Evolutionary conservation across 2,888 invertebrate species (phyloP).

Genomic region (Drosophila cyrtoloma): DNA sequence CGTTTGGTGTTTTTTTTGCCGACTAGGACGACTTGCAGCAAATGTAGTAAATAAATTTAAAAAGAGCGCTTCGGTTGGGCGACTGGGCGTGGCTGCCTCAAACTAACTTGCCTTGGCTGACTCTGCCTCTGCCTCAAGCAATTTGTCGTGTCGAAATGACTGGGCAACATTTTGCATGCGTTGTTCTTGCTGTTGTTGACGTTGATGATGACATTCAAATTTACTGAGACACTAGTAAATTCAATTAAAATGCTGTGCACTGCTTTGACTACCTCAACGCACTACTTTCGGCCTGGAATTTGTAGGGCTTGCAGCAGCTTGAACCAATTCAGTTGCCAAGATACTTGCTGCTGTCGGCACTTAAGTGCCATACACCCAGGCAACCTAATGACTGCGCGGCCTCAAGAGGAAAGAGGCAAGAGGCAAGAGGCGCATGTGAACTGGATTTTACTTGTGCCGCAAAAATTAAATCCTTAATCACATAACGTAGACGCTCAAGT

Average conservation of each 20-base stretch:
- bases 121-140: conserved; percentile 44
- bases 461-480: conserved; percentile 79
- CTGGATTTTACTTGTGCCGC: conserved; percentile 38
- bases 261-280: conserved; percentile 34
- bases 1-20: conserved; percentile 44
- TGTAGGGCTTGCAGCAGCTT: conserved; percentile 16
- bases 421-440: not conserved
- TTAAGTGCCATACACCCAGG: conserved; percentile 43
- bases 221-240: conserved; percentile 73
- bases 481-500: conserved; percentile 70
- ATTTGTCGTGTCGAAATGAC: conserved; percentile 63
- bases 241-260: conserved; percentile 74
- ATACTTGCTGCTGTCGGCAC: conserved; percentile 36
- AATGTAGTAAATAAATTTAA: conserved; percentile 74
- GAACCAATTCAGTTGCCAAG: conserved; percentile 49
- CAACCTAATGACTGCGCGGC: conserved; percentile 51
- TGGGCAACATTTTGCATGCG: conserved; percentile 51
- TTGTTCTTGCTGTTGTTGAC: conserved; percentile 8
- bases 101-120: not conserved
- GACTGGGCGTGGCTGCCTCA: conserved; percentile 38
- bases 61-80: conserved; percentile 54
- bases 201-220: conserved; percentile 73
- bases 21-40: conserved; percentile 34
- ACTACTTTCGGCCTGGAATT: conserved; percentile 46
- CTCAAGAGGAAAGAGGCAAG: conserved; percentile 21